These are phyloP conservation scores for Calameuta filiformis DNA, from an alignment of 2,888 invertebrate species.

Conservation along the genomic window DNA sequence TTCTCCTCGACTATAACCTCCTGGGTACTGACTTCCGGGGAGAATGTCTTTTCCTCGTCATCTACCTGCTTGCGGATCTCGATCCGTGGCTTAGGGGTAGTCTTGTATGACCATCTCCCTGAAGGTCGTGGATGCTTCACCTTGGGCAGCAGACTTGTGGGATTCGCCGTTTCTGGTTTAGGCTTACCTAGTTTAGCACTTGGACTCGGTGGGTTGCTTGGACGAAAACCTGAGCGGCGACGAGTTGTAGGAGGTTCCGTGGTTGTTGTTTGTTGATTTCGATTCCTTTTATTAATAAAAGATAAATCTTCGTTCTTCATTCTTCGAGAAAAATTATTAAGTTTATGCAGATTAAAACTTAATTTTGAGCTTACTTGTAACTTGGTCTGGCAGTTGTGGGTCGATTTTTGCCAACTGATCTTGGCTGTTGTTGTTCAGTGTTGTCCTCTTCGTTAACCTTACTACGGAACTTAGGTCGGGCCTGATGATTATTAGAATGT, in stretches of 20 bases:
- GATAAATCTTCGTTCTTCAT: not conserved
- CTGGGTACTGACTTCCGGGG: slow-evolving; percentile 46
- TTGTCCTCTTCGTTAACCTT: slow-evolving; percentile 58
- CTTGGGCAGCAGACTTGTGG: slow-evolving; percentile 78
- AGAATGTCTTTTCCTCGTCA: slow-evolving; percentile 55
- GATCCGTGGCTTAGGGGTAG: slow-evolving; percentile 87
- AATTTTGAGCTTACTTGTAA: slow-evolving; percentile 62
- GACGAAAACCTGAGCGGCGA: slow-evolving; percentile 76
- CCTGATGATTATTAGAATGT: slow-evolving; percentile 37
- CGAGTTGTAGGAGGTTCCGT: slow-evolving; percentile 51
- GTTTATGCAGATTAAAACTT: not conserved
- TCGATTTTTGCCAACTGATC: slow-evolving; percentile 51
- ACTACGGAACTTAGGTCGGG: slow-evolving; percentile 58
- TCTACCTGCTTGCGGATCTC: slow-evolving; percentile 77
- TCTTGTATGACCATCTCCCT: slow-evolving; percentile 92
- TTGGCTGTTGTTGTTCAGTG: slow-evolving; percentile 43
- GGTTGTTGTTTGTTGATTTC: slow-evolving; percentile 44
- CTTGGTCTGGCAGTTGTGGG: slow-evolving; percentile 59
- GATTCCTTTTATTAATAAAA: slow-evolving; percentile 26
- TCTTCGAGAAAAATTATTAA: not conserved
- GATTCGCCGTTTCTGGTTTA: slow-evolving; percentile 68
- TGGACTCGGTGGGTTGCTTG: slow-evolving; percentile 69
- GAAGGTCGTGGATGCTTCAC: slow-evolving; percentile 85
- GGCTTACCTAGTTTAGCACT: slow-evolving; percentile 60
- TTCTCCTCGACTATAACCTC: slow-evolving; percentile 63